Conservation (phyloP, 2,888 invertebrate genomes). For the Charanyca ferruginea region DNA sequence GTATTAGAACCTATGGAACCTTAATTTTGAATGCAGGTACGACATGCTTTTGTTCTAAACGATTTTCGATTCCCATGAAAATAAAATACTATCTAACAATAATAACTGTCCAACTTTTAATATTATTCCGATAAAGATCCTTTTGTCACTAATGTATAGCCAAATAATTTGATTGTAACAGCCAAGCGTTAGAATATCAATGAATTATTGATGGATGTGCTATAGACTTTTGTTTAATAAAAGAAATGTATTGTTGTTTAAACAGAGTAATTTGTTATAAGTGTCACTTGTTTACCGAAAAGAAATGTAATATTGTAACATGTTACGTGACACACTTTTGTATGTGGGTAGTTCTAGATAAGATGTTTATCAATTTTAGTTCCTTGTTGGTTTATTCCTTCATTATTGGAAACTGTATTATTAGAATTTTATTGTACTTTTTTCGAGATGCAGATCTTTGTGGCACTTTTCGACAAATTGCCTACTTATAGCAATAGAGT, state of each 20-base stretch:
- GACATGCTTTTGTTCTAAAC: slow-evolving; percentile 16
- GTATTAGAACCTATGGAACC: not conserved
- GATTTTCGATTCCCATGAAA: slow-evolving; percentile 21
- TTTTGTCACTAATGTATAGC: slow-evolving; percentile 68
- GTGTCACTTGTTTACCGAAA: slow-evolving; percentile 49
- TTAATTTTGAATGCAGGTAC: not conserved
- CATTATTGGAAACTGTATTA: not conserved
- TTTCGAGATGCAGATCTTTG: not conserved
- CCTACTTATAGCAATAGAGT: not conserved
- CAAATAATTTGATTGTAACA: slow-evolving; percentile 77
- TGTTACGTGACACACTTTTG: slow-evolving; percentile 2
- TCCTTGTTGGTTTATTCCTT: not conserved
- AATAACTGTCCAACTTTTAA: slow-evolving; percentile 72
- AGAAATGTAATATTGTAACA: slow-evolving; percentile 30
- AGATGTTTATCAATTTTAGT: slow-evolving; percentile 3
- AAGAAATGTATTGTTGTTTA: slow-evolving; percentile 69
- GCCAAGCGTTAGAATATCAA: slow-evolving; percentile 62
- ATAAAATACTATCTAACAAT: slow-evolving; percentile 69
- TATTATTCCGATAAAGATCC: slow-evolving; percentile 73
- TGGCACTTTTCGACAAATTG: not conserved
- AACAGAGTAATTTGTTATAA: slow-evolving; percentile 62
- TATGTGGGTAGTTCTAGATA: slow-evolving; percentile 6
- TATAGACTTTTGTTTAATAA: slow-evolving; percentile 79
- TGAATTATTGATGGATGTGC: slow-evolving; percentile 74
- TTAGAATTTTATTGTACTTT: not conserved